Evolutionary conservation across 2,888 invertebrate genomes (phyloP), one percentile per base, ranked within the genome.

Genomic region (Toxonevra muliebris): DNA sequence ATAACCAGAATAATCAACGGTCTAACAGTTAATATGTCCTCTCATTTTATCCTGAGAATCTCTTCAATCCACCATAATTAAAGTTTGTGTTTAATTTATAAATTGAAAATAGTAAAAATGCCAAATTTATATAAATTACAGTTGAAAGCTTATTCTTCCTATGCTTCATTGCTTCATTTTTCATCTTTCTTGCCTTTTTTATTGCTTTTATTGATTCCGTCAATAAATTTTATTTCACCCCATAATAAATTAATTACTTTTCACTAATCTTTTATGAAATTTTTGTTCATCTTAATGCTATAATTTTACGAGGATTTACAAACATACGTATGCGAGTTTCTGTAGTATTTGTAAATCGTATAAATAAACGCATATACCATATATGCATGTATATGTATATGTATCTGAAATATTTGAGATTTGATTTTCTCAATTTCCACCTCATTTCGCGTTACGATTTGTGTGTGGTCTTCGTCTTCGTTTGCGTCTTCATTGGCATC

Each of bases 71-170:
- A n/a, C n/a, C n/a, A 7, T 30, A 30, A 30, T 30, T 30, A 30
- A 30, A 30, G 30, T 30, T 30, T 30, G 2, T 30, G 7, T 30
- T 30, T 30, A 30, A 30, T 30, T 30, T 30, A 30, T 4, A 30
- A 30, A 30, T 30, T 30, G 30, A 30, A 30, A 69, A 76, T 73
- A 73, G 79, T 78, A 79, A 77, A 78, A 79, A 75, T 76, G 80
- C 77, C 79, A 78, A 79, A 79, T 79, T 79, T 78, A 74, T 76
- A 69, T 75, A 77, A 78, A 74, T 75, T 78, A 78, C 73, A 73
- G 3, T 41, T 58, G 58, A 15, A 42, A 42, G 43, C 17, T 17
- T 17, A 8, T 53, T 53, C 5, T 53, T 15, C 11, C 8, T 53
- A 17, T 8, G 5, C 17, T 53, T 53, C 15, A 53, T 19, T 8